These are phyloP conservation scores for Desoria tigrina DNA, from an alignment of 2,888 invertebrate genomes.

Conservation along the genomic window DNA sequence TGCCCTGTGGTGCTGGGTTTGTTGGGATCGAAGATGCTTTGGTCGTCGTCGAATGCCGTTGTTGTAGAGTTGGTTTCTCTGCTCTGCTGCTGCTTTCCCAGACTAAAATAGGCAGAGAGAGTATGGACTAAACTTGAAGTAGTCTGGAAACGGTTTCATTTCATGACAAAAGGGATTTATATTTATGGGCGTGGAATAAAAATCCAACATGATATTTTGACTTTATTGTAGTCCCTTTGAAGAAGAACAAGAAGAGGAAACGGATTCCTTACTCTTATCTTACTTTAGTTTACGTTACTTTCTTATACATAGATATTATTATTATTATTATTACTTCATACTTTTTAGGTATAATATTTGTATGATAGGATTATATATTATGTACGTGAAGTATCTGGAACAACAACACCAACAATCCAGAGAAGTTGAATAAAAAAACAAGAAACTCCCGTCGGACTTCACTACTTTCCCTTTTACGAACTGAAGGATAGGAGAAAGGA, in stretches of 20 bases:
- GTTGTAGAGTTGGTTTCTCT: too few species aligned
- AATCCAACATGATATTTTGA: constrained; percentile 24
- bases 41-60: too few species aligned
- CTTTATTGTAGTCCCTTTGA: constrained; percentile 20
- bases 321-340: too few species aligned
- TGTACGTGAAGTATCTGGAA: neutral
- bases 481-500: too few species aligned
- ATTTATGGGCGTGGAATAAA: constrained; percentile 16
- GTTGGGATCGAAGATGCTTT: too few species aligned
- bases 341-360: too few species aligned
- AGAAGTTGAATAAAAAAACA: too few species aligned
- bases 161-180: constrained; percentile 13
- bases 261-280: neutral
- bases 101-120: too few species aligned
- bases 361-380: neutral
- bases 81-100: too few species aligned
- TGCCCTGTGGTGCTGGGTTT: too few species aligned
- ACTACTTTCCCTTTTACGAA: too few species aligned
- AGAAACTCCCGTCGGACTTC: too few species aligned
- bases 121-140: neutral
- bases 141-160: constrained; percentile 5
- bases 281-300: neutral
- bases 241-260: constrained; percentile 21
- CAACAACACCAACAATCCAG: neutral
- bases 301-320: neutral